These are phyloP conservation scores for Sycobia sp. DNA, from an alignment of 1,140 invertebrate species.

Conservation along the genomic window DNA sequence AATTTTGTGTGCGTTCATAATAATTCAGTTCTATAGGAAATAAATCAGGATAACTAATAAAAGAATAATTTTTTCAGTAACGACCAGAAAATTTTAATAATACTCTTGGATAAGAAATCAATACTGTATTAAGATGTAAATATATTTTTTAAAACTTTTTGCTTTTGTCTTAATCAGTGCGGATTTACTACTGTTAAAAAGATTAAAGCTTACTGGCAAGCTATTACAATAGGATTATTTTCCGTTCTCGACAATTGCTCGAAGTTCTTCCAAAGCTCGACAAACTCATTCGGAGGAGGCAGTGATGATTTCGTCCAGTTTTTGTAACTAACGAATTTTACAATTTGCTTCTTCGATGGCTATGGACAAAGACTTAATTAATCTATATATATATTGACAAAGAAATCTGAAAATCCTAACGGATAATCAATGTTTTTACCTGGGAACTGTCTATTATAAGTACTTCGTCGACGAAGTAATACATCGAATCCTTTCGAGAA, in stretches of 20 bases:
- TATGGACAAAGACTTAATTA: background rate
- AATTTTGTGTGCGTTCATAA: no score
- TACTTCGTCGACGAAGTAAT: constrained; percentile 22
- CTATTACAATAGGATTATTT: constrained; percentile 7
- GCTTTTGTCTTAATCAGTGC: no score
- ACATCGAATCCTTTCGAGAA: background rate
- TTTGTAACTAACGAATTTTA: constrained; percentile 28
- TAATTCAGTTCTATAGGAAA: no score
- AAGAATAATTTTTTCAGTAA: no score
- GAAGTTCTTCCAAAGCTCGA: constrained; percentile 15
- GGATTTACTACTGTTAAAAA: no score
- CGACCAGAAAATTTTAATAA: no score
- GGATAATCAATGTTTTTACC: background rate
- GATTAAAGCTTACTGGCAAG: constrained; percentile 30
- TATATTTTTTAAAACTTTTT: no score
- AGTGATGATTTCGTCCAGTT: constrained; percentile 10
- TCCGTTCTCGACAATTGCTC: constrained; percentile 8
- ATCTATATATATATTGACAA: background rate
- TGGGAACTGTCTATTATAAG: constrained; percentile 29
- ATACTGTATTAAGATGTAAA: background rate
- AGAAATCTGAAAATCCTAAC: no score
- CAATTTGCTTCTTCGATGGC: constrained; percentile 12
- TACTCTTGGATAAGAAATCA: no score
- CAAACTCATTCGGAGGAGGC: constrained; percentile 10
- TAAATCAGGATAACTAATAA: no score